Base-by-base conservation (phyloP, 2,113 vertebrate species). In the Chaenogobius annularis region DNA sequence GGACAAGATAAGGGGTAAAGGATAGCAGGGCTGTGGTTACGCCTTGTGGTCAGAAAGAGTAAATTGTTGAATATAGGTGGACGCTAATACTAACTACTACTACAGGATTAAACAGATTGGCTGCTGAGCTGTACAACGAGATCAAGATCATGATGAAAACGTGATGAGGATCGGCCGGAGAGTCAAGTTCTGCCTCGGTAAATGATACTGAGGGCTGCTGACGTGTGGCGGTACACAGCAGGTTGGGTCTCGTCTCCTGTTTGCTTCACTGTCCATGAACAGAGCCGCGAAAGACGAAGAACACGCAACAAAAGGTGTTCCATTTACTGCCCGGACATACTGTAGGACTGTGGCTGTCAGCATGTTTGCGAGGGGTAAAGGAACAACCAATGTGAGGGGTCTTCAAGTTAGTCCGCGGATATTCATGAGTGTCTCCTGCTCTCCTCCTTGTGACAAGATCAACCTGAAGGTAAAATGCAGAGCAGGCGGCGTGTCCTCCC, bases 391-490 rank as follows among this genome's bases (percentile, higher is more conserved):
- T 55, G 69, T 63, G 80, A 66, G 48, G 56, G 14, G 43, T 59
- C 74, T 69, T 67, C 62, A 69, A 68, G 55, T 61, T 48, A 23
- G 35, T 52, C 68, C 55, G 46, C 68, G 48, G 44, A 66, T 3
- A 59, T 63, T n/a, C 55, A 23, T 43, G 43, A 40, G 22, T 1
- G 54, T 66, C 71, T 64, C 15, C 14, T 52, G 69, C 67, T 74
- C 66, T 52, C 1, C 71, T 67, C 72, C 78, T 67, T 50, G 59
- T 84, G 82, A 85, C 83, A 83, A 82, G 73, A 85, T 88, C 77
- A 72, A 88, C 70, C 72, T 84, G 77, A 82, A 87, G 85, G 78
- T 89, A 86, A 90, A 88, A 83, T 79, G 88, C 88, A 86, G 83
- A 86, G 81, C 83, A 87, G 83, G 84, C 88, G 84, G 80, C 37